Base-by-base conservation (phyloP, 2,888 invertebrate species). In the Heteromurus nitidus region DNA sequence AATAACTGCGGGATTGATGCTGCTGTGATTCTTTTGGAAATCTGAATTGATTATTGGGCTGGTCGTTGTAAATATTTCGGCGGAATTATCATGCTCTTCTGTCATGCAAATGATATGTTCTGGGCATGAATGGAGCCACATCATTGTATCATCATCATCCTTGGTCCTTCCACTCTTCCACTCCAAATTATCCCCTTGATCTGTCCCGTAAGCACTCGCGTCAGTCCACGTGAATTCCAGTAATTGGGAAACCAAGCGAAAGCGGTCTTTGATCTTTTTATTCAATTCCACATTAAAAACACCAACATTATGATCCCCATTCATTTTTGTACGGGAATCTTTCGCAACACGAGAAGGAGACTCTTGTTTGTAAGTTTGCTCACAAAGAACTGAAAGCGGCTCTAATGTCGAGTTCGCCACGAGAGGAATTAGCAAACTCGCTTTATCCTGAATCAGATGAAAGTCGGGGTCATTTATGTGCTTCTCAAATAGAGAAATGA, bases 401-500 rank as follows among this genome's bases (percentile, higher is more conserved):
- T 68, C 67, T 31, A 62, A 72, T 20, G 24, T 28, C 20, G 79
- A 68, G 50, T 47, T 31, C 7, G 50, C 20, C 13, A 24, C 36
- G 2, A 80, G 30, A 9, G 80, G 80, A 18, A 80, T 68, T 58
- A 69, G 20, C 22, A 80, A 68, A 36, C 36, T 22, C n/a, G 60
- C 62, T 24, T 36, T 68, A 31, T 36, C 13, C 18, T 16, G 50
- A 44, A 7, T 53, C 2, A 18, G 55, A 9, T 44, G 42, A 36
- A 80, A 74, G 30, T 80, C 74, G 2, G 80, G 80, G 67, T 80
- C 80, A 53, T 68, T 68, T 20, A 80, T 47, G 30, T 68, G 68
- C 5, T 68, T 62, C 42, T 80, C 74, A 50, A 80, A 80, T 26
- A 26, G 9, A 20, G 30, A 31, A 1, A 64, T 24, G 26, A 9